Conservation (phyloP, 2,113 vertebrate genomes). For the Equus przewalskii region DNA sequence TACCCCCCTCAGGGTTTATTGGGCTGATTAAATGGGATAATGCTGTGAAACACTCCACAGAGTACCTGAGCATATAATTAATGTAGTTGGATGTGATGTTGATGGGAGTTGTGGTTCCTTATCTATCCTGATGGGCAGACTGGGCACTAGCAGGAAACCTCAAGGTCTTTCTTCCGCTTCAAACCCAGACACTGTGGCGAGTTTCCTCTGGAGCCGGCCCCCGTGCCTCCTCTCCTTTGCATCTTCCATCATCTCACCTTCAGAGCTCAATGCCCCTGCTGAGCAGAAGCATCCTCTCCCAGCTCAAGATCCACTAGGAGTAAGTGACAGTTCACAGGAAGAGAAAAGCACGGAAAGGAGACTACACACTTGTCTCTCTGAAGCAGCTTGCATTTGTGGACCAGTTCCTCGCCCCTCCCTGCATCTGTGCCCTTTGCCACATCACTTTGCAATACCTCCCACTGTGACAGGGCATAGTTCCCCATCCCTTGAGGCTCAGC, state of each 20-base stretch:
- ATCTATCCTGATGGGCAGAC: background rate
- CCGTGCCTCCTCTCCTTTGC: background rate
- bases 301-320: background rate
- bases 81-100: no score
- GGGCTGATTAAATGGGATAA: background rate
- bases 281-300: no score
- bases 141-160: background rate
- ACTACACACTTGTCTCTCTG: background rate
- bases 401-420: no score
- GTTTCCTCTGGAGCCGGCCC: no score
- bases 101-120: background rate
- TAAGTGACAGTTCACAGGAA: background rate
- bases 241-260: background rate
- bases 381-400: background rate
- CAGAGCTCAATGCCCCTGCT: background rate
- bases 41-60: background rate
- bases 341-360: background rate
- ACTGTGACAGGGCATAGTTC: background rate
- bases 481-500: background rate
- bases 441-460: background rate
- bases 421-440: background rate
- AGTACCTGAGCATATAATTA: no score
- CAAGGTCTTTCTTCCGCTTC: background rate
- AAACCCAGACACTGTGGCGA: background rate
- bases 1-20: background rate